Percentiles rank a stretch among this genome's conserved stretches.
Conservation (phyloP, 2,113 vertebrate species). For the Anguilla rostrata region DNA sequence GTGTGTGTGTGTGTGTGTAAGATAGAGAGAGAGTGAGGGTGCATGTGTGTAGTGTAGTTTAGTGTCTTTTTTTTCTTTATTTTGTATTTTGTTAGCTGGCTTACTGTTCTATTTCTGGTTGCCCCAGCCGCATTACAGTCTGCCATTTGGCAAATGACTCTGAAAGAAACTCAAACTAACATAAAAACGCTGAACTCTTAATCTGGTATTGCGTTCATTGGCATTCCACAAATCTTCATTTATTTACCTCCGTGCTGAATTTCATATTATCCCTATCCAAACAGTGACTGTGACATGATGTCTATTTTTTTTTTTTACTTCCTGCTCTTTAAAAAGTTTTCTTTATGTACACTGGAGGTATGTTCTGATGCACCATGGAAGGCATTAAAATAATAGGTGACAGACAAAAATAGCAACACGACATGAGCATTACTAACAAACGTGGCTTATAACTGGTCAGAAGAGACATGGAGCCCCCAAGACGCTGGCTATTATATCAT, state of each 20-base stretch:
- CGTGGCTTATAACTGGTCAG: constrained; percentile 5
- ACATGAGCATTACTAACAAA: constrained; percentile 12
- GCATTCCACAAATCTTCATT: neutral
- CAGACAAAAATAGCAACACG: constrained; percentile 15
- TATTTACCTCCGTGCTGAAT: neutral
- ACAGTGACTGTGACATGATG: neutral
- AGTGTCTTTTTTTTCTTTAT: neutral
- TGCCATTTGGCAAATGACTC: neutral
- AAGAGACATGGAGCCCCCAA: neutral
- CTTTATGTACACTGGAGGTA: constrained; percentile 17
- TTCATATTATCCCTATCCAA: neutral
- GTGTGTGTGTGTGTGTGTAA: neutral
- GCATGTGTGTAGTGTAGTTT: constrained; percentile 20
- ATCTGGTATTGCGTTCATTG: neutral
- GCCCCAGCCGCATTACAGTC: neutral
- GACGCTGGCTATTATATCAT: constrained; percentile 7
- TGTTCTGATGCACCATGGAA: neutral
- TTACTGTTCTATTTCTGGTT: neutral
- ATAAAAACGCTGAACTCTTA: neutral
- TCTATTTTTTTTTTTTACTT: neutral
- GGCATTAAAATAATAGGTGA: neutral
- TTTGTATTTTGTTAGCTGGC: constrained; percentile 17
- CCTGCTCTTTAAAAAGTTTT: constrained; percentile 7
- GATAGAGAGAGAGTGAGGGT: constrained; percentile 16
- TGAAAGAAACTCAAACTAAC: constrained; percentile 14